Evolutionary conservation across 2,888 invertebrate genomes (phyloP).

Genomic region (Noctua janthina): DNA sequence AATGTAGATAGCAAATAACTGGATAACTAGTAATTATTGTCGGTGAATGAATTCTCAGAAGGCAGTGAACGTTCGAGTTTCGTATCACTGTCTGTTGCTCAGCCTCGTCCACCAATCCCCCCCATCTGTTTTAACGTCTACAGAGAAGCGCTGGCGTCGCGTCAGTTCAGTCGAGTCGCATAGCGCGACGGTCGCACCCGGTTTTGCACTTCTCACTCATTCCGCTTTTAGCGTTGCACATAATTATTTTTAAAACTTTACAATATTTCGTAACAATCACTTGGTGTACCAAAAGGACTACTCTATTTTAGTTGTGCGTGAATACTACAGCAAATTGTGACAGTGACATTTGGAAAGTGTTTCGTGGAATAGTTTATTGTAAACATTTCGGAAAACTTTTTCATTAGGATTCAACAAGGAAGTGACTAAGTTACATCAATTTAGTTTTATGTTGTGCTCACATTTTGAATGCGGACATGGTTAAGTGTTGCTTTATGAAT

Average conservation of each 20-base stretch:
- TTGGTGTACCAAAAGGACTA: constrained; percentile 8
- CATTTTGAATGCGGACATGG: constrained; percentile 57
- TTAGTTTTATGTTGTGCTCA: constrained; percentile 38
- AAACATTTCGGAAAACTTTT: constrained; percentile 48
- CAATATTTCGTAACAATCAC: constrained; percentile 1
- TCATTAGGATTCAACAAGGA: constrained; percentile 36
- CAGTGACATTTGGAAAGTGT: constrained; percentile 48
- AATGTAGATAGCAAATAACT: constrained; percentile 78
- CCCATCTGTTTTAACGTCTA: constrained; percentile 45
- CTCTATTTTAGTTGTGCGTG: constrained; percentile 27
- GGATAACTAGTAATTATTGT: constrained; percentile 77
- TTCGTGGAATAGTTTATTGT: constrained; percentile 21
- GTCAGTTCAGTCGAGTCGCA: constrained; percentile 46
- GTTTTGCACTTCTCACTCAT: constrained; percentile 23
- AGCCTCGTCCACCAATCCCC: constrained; percentile 71
- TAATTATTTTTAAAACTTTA: background rate
- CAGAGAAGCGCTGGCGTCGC: constrained; percentile 47
- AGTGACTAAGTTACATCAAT: constrained; percentile 43
- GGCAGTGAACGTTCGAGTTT: constrained; percentile 81
- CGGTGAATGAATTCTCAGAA: constrained; percentile 86
- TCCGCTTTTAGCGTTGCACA: constrained; percentile 25
- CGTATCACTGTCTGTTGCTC: constrained; percentile 73
- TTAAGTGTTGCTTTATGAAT: constrained; percentile 58
- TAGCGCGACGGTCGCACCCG: constrained; percentile 28
- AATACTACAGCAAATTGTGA: constrained; percentile 39